A percentile compares a stretch with the other conserved stretches of the same genome.
Conservation (phyloP, 2,113 vertebrate species). For the Aix galericulata region DNA sequence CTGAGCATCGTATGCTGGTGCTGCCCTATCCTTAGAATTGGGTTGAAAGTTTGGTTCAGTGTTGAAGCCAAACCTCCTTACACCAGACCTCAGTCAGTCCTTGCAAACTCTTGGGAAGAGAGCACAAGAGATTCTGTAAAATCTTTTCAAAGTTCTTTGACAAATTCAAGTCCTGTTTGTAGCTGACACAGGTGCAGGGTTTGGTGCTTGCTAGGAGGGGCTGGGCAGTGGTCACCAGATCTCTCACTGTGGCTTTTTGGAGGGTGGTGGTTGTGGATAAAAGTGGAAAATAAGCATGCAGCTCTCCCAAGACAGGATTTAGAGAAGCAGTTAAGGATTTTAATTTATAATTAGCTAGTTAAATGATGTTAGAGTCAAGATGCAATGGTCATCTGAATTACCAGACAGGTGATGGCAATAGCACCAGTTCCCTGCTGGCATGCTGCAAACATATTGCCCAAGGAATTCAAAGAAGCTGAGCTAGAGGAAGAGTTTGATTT, state of each 20-base stretch:
- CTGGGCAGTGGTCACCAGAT: background rate
- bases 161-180: background rate
- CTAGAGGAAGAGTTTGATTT: background rate
- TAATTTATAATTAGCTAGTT: background rate
- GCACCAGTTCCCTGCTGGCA: background rate
- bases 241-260: background rate
- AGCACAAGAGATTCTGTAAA: background rate
- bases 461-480: background rate
- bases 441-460: background rate
- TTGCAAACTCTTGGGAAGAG: background rate
- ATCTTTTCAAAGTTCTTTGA: background rate
- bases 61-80: background rate
- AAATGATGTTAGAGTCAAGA: background rate
- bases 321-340: background rate
- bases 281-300: background rate
- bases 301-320: background rate
- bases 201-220: background rate
- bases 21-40: background rate
- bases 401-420: background rate
- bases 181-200: background rate
- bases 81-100: background rate
- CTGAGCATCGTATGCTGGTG: too few relatives aligned
- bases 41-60: too few relatives aligned
- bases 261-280: too few relatives aligned
- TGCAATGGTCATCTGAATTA: fast-evolving